Conservation (phyloP, 2,113 vertebrate genomes). For the Chloebia gouldiae region DNA sequence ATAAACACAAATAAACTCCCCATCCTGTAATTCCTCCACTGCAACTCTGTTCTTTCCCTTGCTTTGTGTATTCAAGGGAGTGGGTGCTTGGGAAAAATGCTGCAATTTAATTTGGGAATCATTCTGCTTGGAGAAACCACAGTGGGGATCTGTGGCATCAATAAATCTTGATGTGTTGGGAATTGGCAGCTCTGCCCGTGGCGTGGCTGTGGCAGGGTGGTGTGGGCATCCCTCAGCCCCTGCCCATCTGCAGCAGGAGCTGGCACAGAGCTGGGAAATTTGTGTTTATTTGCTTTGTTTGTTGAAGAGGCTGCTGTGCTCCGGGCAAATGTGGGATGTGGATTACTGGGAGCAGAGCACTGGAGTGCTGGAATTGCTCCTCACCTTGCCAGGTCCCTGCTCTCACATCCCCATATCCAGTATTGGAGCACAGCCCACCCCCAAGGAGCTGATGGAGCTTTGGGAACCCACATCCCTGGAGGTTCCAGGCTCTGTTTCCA, state of each 20-base stretch:
- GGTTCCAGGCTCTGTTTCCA: not conserved
- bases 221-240: not conserved
- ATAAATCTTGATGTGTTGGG: conserved; percentile 1
- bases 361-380: conserved; percentile 15
- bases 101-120: conserved; percentile 36
- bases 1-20: not conserved
- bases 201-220: not conserved
- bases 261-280: fast-evolving
- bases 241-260: fast-evolving
- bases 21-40: not conserved
- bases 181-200: not conserved
- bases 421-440: not conserved
- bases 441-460: not conserved
- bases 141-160: not conserved
- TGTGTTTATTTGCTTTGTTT: not conserved
- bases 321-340: not conserved
- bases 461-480: not conserved
- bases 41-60: too few relatives aligned
- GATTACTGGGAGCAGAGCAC: not conserved
- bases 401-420: not conserved
- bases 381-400: not conserved
- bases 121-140: not conserved
- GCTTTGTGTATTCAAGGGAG: too few relatives aligned
- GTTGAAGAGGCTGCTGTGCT: not conserved
- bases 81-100: too few relatives aligned